Evolutionary conservation across 1,140 invertebrate species (phyloP).

Genomic region (Ladona fulva): DNA sequence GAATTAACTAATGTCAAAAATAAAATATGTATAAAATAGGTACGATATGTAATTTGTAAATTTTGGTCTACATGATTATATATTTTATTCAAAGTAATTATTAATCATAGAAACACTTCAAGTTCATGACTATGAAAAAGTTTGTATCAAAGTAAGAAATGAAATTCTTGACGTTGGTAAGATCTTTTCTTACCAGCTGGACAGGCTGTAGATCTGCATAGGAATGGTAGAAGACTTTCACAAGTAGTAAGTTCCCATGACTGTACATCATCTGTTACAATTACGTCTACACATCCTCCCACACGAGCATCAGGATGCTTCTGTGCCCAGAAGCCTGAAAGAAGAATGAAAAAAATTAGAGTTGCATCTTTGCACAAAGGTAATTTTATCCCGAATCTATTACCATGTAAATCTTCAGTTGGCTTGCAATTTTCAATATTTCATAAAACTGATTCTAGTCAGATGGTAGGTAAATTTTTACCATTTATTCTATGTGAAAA

Average conservation of each 20-base stretch:
- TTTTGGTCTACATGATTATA: constrained; percentile 18
- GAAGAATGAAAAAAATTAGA: constrained; percentile 11
- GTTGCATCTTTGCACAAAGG: too few relatives aligned
- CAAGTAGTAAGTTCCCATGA: constrained; percentile 90
- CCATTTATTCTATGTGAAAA: too few relatives aligned
- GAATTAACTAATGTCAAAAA: too few relatives aligned
- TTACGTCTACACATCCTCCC: constrained; percentile 79
- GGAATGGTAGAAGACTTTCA: constrained; percentile 86
- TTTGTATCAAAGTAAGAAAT: neutral
- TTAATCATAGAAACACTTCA: constrained; percentile 5
- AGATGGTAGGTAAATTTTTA: too few relatives aligned
- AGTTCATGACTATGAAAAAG: constrained; percentile 12
- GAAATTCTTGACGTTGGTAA: neutral
- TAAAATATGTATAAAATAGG: too few relatives aligned
- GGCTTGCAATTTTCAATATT: too few relatives aligned
- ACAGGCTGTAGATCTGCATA: constrained; percentile 87
- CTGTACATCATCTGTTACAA: constrained; percentile 62
- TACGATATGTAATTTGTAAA: too few relatives aligned
- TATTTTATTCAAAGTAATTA: neutral
- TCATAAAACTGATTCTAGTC: too few relatives aligned
- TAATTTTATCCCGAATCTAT: too few relatives aligned
- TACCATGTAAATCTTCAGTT: too few relatives aligned
- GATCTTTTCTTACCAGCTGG: constrained; percentile 56
- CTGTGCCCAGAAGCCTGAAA: constrained; percentile 72
- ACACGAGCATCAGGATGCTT: constrained; percentile 74